phyloP scores from a whole-genome alignment of 2,888 invertebrate genomes.

The Conistra vaccinii region DNA sequence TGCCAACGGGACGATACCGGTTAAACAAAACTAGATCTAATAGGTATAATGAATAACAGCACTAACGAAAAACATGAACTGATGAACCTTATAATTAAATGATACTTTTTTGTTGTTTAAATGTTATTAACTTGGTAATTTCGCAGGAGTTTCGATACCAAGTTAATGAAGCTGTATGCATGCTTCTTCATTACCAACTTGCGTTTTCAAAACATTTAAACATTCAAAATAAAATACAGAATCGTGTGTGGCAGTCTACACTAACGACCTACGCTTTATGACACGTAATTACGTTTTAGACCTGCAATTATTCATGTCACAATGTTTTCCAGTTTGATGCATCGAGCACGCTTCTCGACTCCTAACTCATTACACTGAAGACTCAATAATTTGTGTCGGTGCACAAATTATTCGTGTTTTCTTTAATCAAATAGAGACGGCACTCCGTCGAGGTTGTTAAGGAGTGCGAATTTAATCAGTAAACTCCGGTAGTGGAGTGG shows the following conservation, averaged over 20 bases:
- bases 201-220: constrained; percentile 39
- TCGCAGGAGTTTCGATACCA: constrained; percentile 41
- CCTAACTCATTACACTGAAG: constrained; percentile 60
- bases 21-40: too few relatives aligned
- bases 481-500: constrained; percentile 68
- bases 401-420: constrained; percentile 71
- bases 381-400: constrained; percentile 69
- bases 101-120: constrained; percentile 13
- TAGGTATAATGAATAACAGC: too few relatives aligned
- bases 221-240: constrained; percentile 25
- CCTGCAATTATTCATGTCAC: constrained; percentile 75
- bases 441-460: constrained; percentile 67
- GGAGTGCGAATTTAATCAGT: constrained; percentile 79
- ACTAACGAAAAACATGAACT: constrained; percentile 8
- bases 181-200: constrained; percentile 11
- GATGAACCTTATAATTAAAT: constrained; percentile 38
- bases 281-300: constrained; percentile 78
- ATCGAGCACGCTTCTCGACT: constrained; percentile 62
- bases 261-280: constrained; percentile 78
- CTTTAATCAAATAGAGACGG: constrained; percentile 74
- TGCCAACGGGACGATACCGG: too few relatives aligned
- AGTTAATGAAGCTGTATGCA: constrained; percentile 43
- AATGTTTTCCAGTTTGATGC: constrained; percentile 74
- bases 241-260: constrained; percentile 65
- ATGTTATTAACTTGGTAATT: constrained; percentile 21